Evolutionary conservation across 2,113 vertebrate species (phyloP), one percentile per base, ranked within the genome.

Genomic region (Piliocolobus tephrosceles): DNA sequence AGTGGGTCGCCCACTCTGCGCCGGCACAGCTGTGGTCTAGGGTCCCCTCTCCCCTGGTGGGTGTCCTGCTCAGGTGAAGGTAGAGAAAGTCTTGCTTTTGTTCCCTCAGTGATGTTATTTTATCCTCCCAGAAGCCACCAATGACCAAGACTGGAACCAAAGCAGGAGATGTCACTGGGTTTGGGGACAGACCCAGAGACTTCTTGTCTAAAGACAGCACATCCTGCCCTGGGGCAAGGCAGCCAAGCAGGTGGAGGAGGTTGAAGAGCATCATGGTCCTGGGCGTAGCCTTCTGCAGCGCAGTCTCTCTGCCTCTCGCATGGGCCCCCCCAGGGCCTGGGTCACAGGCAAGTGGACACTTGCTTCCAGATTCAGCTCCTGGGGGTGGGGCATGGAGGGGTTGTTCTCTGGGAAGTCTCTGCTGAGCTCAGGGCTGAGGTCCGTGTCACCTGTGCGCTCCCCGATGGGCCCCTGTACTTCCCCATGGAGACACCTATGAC

Each of bases 1-100:
- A 90, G 95, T 96, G 97, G 96, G 94, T 92, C 97, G 64, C 97
- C 96, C 20, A 32, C 96, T 97, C 96, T 68, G 86, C 80, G 95
- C 96, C 4, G 32, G 45, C 50, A 17, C 11, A 6, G 57, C n/a
- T n/a, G n/a, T n/a, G 30, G 32, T 61, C 73, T 10, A 16, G 68
- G 30, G 58, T n/a, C 25, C 20, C 25, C 23, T 40, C 57, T 80
- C 9, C 17, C 35, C 11, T 0, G 3, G 22, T 30, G 73, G 9
- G 38, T 8, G 12, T 93, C 40, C 25, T 20, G 35, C 58, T 58
- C 52, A 17, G 18, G 45, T 32, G 61, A n/a, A 23, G 38, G 3
- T 66, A 17, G 47, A 66, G 55, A 47, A 20, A 7, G 78, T 20
- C 20, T 61, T 4, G 6, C 12, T 13, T 45, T 38, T 20, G 8